Conservation (phyloP, 2,113 vertebrate species). For the Colinus virginianus region DNA sequence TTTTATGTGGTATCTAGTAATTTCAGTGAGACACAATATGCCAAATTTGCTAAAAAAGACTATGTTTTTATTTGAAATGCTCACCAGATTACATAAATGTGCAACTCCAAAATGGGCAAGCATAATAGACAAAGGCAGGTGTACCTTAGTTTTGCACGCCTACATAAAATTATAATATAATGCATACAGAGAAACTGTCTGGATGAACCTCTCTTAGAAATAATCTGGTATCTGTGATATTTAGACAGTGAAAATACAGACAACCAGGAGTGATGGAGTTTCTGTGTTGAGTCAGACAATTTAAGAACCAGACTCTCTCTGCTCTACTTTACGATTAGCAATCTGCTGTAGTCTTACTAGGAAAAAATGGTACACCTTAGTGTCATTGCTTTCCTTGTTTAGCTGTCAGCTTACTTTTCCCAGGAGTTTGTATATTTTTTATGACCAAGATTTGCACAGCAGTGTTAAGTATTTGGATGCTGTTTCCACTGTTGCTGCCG, state of each 20-base stretch:
- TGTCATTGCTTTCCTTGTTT: neutral
- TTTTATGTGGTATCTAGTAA: neutral
- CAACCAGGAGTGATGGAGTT: neutral
- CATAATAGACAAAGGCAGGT: neutral
- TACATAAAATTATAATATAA: neutral
- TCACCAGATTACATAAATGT: neutral
- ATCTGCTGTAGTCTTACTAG: neutral
- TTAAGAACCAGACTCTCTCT: neutral
- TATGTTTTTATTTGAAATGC: neutral
- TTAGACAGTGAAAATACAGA: neutral
- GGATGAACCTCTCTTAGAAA: neutral
- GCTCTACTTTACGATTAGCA: neutral
- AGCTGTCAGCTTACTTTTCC: neutral
- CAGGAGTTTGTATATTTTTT: neutral
- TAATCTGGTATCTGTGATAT: neutral
- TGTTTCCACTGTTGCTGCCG: neutral
- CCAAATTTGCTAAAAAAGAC: neutral
- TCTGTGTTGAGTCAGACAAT: neutral
- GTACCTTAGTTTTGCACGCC: neutral
- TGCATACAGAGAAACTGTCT: neutral
- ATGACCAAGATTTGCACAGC: neutral
- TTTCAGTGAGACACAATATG: neutral
- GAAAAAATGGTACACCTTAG: neutral
- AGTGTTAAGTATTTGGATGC: neutral
- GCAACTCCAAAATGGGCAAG: neutral